These are phyloP conservation scores for Uria lomvia DNA, from an alignment of 2,113 vertebrate species.

Conservation along the genomic window DNA sequence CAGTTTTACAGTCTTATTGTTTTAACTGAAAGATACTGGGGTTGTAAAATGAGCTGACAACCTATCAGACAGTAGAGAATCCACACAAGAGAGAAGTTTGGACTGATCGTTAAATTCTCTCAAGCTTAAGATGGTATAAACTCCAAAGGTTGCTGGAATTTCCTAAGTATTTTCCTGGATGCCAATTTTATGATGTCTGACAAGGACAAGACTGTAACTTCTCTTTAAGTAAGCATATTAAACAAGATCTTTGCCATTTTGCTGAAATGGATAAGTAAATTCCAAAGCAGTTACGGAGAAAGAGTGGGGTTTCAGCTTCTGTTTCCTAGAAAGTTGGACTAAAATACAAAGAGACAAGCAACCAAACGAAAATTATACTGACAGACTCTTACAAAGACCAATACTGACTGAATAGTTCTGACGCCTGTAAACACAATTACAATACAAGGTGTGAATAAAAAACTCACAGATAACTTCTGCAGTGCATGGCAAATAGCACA, in stretches of 20 bases:
- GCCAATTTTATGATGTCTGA: not conserved
- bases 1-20: not conserved
- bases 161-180: not conserved
- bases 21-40: not conserved
- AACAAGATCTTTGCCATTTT: not conserved
- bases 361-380: not conserved
- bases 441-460: not conserved
- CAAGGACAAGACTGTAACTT: not conserved
- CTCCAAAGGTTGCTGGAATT: not conserved
- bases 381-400: not conserved
- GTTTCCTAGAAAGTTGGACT: not conserved
- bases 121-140: not conserved
- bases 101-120: not conserved
- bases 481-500: not conserved
- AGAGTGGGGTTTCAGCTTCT: not conserved
- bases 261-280: not conserved
- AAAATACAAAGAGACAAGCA: not conserved
- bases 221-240: not conserved
- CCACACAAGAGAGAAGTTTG: not conserved
- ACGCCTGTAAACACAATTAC: not conserved
- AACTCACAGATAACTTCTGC: not conserved
- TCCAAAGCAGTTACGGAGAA: not conserved
- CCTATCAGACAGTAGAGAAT: not conserved
- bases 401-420: not conserved
- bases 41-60: not conserved